These are phyloP conservation scores for Campaea margaritaria DNA, from an alignment of 2,888 invertebrate genomes.

Conservation along the genomic window DNA sequence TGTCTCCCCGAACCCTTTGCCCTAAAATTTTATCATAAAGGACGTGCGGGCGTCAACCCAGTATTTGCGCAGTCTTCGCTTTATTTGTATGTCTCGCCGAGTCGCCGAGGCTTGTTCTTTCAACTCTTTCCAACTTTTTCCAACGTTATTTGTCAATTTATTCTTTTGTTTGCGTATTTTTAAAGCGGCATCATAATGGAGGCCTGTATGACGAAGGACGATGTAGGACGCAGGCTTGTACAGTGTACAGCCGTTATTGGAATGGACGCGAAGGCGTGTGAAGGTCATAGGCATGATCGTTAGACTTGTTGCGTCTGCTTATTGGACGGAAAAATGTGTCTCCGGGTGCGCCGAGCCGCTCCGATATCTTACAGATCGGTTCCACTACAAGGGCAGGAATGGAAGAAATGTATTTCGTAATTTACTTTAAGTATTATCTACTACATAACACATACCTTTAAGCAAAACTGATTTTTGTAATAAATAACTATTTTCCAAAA, in stretches of 20 bases:
- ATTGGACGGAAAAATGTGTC: constrained; percentile 16
- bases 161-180: constrained; percentile 34
- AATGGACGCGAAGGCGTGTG: neutral
- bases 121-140: constrained; percentile 17
- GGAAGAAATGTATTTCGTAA: too few relatives aligned
- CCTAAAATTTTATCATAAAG: constrained; percentile 43
- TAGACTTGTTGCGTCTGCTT: constrained; percentile 27
- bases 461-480: too few relatives aligned
- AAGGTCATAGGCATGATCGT: constrained; percentile 9
- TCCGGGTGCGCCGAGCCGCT: constrained; percentile 14
- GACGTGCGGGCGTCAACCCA: constrained; percentile 46
- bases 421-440: too few relatives aligned
- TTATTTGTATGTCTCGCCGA: constrained; percentile 36
- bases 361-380: neutral
- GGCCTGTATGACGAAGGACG: neutral
- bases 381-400: neutral
- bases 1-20: constrained; percentile 21
- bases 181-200: constrained; percentile 13
- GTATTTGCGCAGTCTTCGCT: constrained; percentile 38
- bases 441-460: too few relatives aligned
- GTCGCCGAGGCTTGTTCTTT: constrained; percentile 21
- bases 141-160: constrained; percentile 36
- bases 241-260: neutral
- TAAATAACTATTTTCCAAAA: too few relatives aligned
- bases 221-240: neutral